A percentile compares a stretch with the other conserved stretches of the same genome.
phyloP scores from a whole-genome alignment of 2,797 vertebrate species.

The Enoplosus armatus region DNA sequence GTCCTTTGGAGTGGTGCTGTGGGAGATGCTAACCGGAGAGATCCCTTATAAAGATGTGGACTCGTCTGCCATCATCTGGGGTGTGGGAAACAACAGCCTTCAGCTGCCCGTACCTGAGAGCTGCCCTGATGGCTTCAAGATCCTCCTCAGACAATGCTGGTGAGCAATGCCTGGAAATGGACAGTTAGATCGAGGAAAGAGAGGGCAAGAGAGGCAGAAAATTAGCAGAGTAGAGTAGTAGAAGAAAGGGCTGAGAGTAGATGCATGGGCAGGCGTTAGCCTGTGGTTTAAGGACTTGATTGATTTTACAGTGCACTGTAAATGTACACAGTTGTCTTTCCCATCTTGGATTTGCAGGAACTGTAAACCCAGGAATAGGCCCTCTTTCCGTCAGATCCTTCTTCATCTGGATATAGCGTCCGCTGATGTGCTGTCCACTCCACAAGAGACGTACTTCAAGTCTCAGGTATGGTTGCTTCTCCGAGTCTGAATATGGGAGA shows the following conservation, averaged over 20 bases:
- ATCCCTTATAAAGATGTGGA: slow-evolving; percentile 98
- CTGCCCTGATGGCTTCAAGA: slow-evolving; percentile 98
- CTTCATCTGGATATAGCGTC: slow-evolving; percentile 97
- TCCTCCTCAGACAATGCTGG: slow-evolving; percentile 97
- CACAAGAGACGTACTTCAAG: slow-evolving; percentile 98
- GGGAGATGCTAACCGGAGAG: slow-evolving; percentile 97
- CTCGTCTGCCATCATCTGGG: slow-evolving; percentile 98
- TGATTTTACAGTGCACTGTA: slow-evolving; percentile 53
- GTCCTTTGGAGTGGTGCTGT: slow-evolving; percentile 98
- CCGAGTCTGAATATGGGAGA: not conserved
- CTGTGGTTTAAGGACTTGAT: slow-evolving; percentile 43
- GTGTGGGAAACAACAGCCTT: slow-evolving; percentile 97
- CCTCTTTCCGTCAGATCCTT: slow-evolving; percentile 96
- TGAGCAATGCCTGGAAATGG: slow-evolving; percentile 77
- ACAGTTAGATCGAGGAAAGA: not conserved
- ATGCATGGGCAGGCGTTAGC: slow-evolving; percentile 10
- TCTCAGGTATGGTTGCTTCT: slow-evolving; percentile 88
- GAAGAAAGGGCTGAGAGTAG: slow-evolving; percentile 29
- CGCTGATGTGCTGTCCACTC: slow-evolving; percentile 94
- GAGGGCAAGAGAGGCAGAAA: not conserved
- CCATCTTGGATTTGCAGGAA: slow-evolving; percentile 86
- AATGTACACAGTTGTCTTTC: slow-evolving; percentile 61
- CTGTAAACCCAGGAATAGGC: slow-evolving; percentile 95
- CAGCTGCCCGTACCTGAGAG: slow-evolving; percentile 95
- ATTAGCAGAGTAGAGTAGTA: slow-evolving; percentile 17